phyloP scores from a whole-genome alignment of 2,797 vertebrate species.

The Ciconia nigra region DNA sequence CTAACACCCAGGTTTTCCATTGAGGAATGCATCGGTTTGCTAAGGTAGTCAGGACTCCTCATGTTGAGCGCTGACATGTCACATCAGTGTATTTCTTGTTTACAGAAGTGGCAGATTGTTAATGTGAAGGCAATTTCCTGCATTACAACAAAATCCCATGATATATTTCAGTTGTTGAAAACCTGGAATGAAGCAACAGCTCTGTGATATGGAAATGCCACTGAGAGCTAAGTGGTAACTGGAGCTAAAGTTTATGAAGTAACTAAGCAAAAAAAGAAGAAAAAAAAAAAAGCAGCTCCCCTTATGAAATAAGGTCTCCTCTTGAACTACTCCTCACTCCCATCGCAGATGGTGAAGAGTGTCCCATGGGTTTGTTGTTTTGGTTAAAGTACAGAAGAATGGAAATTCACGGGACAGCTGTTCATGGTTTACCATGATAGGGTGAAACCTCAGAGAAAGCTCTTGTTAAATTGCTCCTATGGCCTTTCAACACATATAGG shows the following conservation, averaged over 20 bases:
- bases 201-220: constrained; percentile 23
- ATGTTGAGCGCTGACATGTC: constrained; percentile 1
- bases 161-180: constrained; percentile 57
- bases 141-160: constrained; percentile 45
- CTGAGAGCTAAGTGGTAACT: constrained; percentile 9
- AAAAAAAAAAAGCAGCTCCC: not conserved
- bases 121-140: constrained; percentile 61
- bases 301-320: not conserved
- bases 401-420: not conserved
- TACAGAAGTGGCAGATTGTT: constrained; percentile 44
- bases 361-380: not conserved
- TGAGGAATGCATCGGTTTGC: not conserved
- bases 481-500: not conserved
- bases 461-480: not conserved
- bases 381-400: not conserved
- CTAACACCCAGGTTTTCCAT: not conserved
- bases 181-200: constrained; percentile 41
- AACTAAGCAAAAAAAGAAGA: not conserved
- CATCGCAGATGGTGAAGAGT: not conserved
- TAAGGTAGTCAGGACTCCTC: constrained; percentile 27
- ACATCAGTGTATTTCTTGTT: constrained; percentile 43
- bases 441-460: not conserved
- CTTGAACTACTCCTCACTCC: not conserved
- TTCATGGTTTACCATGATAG: not conserved
- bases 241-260: constrained; percentile 13